Evolutionary conservation across 2,797 vertebrate genomes (phyloP).

Genomic region (Cirrhinus mrigala): DNA sequence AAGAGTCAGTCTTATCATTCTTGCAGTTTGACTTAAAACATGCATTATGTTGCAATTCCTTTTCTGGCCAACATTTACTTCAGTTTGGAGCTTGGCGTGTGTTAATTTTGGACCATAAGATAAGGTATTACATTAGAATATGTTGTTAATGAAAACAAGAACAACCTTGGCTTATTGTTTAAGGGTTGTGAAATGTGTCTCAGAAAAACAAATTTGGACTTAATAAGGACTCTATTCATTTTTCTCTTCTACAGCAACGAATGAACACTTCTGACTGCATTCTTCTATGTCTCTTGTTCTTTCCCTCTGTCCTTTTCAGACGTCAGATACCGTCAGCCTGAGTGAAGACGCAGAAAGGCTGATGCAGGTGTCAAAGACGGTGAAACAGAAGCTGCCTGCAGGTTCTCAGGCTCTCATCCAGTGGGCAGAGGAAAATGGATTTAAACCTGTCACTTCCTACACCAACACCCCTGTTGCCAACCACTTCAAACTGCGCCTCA

Average conservation of each 20-base stretch:
- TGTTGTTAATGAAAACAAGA: conserved; percentile 8
- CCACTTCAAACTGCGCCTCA: conserved; percentile 87
- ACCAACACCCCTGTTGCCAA: conserved; percentile 90
- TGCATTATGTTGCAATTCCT: neutral
- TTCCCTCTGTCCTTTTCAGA: conserved; percentile 75
- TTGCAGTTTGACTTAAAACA: conserved; percentile 10
- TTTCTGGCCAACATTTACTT: conserved; percentile 5
- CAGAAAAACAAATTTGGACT: neutral
- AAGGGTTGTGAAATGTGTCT: neutral
- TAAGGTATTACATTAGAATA: conserved; percentile 3
- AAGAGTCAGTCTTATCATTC: neutral
- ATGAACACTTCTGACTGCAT: neutral
- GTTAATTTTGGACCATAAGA: neutral
- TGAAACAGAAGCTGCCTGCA: conserved; percentile 78
- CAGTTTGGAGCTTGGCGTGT: neutral
- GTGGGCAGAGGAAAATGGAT: conserved; percentile 86
- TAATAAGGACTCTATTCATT: neutral
- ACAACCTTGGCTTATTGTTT: neutral
- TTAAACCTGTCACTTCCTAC: conserved; percentile 88
- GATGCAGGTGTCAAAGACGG: conserved; percentile 74
- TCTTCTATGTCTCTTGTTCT: neutral
- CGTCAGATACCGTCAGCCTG: conserved; percentile 87
- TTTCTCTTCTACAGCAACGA: neutral
- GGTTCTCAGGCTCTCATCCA: conserved; percentile 86
- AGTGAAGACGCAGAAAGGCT: conserved; percentile 81